Conservation (phyloP, 2,113 vertebrate genomes). For the Cavia aperea region DNA sequence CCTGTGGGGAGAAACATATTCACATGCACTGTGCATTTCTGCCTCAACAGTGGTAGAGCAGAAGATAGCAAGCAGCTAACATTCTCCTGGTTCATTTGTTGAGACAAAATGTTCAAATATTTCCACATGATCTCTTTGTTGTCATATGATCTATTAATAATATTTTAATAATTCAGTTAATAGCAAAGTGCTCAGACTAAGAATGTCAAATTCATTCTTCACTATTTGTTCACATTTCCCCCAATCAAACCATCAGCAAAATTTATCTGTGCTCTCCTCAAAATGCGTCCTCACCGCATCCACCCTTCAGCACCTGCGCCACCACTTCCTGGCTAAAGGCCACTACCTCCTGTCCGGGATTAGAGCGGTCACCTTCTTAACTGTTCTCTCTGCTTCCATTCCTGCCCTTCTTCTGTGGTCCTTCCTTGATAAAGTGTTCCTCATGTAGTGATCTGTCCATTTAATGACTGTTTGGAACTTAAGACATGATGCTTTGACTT, state of each 20-base stretch:
- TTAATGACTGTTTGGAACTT: background rate
- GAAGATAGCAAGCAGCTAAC: constrained; percentile 5
- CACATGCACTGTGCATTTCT: background rate
- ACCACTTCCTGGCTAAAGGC: background rate
- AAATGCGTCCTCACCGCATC: background rate
- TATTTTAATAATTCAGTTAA: background rate
- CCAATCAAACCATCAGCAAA: background rate
- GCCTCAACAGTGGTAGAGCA: background rate
- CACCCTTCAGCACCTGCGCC: background rate
- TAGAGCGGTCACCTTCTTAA: background rate
- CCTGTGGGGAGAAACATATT: background rate
- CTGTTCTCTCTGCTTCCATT: background rate
- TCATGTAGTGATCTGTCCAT: background rate
- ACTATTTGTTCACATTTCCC: background rate
- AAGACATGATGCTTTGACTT: background rate
- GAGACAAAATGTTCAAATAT: background rate
- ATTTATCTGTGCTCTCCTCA: background rate
- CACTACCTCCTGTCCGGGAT: background rate
- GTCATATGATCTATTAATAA: background rate
- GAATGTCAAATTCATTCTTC: background rate
- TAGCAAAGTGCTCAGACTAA: constrained; percentile 1
- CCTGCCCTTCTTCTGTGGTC: background rate
- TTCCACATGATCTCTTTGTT: background rate
- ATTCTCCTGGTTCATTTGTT: background rate
- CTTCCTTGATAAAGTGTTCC: background rate